Evolutionary conservation across 2,888 invertebrate genomes (phyloP).

Genomic region (Acanthococcus lagerstroemiae): DNA sequence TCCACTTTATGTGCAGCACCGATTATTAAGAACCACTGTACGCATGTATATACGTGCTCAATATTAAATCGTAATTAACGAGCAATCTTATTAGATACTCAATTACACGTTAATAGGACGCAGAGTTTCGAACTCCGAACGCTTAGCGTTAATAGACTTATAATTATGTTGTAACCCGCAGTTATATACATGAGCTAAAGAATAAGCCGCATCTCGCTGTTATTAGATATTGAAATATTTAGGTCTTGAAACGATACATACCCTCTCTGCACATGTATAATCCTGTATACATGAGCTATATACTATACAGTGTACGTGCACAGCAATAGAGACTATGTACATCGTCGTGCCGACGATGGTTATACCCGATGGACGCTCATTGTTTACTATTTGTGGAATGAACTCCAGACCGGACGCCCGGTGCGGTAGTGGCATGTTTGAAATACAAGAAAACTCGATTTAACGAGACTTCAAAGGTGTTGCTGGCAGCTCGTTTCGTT

Average conservation of each 20-base stretch:
- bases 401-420: too few species aligned
- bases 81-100: conserved; percentile 23
- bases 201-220: conserved; percentile 11
- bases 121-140: conserved; percentile 17
- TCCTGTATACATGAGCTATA: too few species aligned
- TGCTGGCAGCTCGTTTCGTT: too few species aligned
- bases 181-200: conserved; percentile 19
- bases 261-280: not conserved
- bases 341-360: too few species aligned
- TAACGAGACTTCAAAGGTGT: too few species aligned
- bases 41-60: conserved; percentile 6
- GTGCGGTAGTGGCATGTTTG: too few species aligned
- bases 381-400: too few species aligned
- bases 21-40: not conserved
- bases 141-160: conserved; percentile 28
- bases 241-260: not conserved
- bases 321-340: too few species aligned
- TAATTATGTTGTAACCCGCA: conserved; percentile 29
- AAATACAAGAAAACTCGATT: too few species aligned
- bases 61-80: conserved; percentile 28
- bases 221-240: conserved; percentile 28
- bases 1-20: not conserved
- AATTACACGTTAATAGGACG: conserved; percentile 27
- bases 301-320: too few species aligned
- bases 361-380: too few species aligned